Conservation (phyloP, 2,797 vertebrate genomes). For the Babyrousa celebensis region DNA sequence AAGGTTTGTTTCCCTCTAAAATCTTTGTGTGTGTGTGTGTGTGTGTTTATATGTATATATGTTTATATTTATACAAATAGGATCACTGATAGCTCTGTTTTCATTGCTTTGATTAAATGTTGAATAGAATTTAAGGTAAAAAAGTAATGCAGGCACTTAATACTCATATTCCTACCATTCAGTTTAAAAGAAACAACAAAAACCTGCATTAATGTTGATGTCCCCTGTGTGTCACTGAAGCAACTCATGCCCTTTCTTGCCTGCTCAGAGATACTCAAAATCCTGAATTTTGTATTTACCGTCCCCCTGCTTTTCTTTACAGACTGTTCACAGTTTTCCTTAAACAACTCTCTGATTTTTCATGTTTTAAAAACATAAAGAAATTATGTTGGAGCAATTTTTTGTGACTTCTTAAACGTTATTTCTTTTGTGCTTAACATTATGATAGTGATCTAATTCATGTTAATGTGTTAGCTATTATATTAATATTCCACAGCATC, state of each 20-base stretch:
- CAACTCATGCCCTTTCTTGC: background rate
- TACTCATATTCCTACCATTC: background rate
- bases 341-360: background rate
- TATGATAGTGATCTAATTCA: background rate
- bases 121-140: conserved; percentile 2
- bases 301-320: background rate
- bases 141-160: background rate
- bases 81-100: background rate
- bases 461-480: background rate
- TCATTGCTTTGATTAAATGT: conserved; percentile 33
- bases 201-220: background rate
- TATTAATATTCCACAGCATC: background rate
- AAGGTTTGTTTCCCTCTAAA: background rate
- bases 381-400: background rate
- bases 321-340: background rate
- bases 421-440: background rate
- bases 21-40: background rate
- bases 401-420: background rate
- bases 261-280: background rate
- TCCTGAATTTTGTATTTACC: background rate
- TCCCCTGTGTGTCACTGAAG: background rate
- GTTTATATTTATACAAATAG: conserved; percentile 26
- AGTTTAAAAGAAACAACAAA: background rate
- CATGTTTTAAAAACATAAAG: background rate
- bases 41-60: background rate